Evolutionary conservation across 2,113 vertebrate genomes (phyloP), one percentile per base, ranked within the genome.

Genomic region (Bungarus multicinctus): DNA sequence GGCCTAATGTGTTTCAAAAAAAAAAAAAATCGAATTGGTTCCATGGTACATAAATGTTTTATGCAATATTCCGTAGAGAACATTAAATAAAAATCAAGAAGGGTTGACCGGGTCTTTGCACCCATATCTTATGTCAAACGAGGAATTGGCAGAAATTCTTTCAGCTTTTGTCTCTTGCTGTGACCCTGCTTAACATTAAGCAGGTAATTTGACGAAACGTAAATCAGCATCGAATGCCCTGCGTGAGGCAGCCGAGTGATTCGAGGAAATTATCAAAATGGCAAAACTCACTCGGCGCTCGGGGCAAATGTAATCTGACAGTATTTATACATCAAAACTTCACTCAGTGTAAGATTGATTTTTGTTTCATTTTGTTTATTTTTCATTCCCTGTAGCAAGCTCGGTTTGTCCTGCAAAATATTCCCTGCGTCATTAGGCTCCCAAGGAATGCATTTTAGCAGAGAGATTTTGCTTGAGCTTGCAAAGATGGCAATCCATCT

Each of bases 301-400:
- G 97, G 96, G 97, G 98, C 98, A 97, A 81, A 96, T 98, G 97
- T 97, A 97, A 95, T 96, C 97, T 98, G 98, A 98, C 98, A 98
- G 95, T 96, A 97, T 95, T 97, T 98, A 98, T 98, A 98, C 97
- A 98, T 97, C 97, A 98, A 98, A 98, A 98, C 97, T 98, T 98
- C 98, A 98, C 97, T 98, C 97, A 98, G 92, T 97, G 97, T 98
- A 97, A 96, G 93, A 98, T 98, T 98, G 96, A 97, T 98, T 98
- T 98, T 98, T 97, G 96, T 98, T 98, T 98, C 98, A 97, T 98
- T 98, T 98, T 98, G 97, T 98, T 98, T 98, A 96, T 97, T 60
- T 98, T 98, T 97, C 97, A 98, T 98, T 98, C 97, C 97, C 98
- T 97, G 95, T 95, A 97, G 97, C 97, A 97, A 97, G 92, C 96